phyloP scores from a whole-genome alignment of 2,113 vertebrate genomes.

The Rallus limicola region DNA sequence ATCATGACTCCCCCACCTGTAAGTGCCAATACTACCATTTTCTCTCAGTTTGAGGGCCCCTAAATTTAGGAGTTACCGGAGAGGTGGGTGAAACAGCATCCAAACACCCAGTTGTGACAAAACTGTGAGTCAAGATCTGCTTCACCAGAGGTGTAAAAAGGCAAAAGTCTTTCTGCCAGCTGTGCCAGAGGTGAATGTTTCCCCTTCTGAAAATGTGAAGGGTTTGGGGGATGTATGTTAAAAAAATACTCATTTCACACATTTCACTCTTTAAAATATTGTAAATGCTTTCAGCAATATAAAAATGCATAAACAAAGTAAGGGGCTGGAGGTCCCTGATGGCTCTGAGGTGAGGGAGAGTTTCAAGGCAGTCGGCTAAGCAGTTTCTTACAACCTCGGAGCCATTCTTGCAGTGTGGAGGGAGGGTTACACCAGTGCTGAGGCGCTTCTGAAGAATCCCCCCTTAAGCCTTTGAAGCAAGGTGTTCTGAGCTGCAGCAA shows the following conservation, averaged over 20 bases:
- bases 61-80: not conserved
- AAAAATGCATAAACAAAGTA: not conserved
- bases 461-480: not conserved
- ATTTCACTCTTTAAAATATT: not conserved
- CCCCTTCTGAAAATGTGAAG: not conserved
- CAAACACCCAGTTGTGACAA: not conserved
- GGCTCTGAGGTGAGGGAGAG: not conserved
- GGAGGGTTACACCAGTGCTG: not conserved
- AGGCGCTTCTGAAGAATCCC: not conserved
- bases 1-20: not conserved
- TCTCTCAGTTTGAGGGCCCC: not conserved
- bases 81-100: not conserved
- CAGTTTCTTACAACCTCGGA: not conserved
- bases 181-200: not conserved
- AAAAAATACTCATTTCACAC: not conserved
- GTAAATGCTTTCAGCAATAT: not conserved
- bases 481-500: not conserved
- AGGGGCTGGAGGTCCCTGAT: not conserved
- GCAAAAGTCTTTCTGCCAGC: not conserved
- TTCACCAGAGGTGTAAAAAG: not conserved
- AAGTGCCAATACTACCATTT: not conserved
- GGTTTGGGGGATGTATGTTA: not conserved
- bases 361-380: not conserved
- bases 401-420: not conserved
- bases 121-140: fast-evolving